phyloP scores from a whole-genome alignment of 1,140 invertebrate species.

The Cylas formicarius region DNA sequence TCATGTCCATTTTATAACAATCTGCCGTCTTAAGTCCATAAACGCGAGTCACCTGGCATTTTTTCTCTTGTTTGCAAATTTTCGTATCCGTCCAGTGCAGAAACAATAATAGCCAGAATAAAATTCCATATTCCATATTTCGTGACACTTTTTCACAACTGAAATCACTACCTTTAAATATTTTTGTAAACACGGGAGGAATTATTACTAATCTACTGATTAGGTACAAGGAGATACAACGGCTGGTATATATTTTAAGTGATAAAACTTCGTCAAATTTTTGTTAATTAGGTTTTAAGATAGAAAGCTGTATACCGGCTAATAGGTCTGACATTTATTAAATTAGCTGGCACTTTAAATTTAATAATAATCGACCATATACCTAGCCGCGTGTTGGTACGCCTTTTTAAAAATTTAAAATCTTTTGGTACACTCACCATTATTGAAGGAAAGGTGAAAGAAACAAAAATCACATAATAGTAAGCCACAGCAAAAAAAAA shows the following conservation, averaged over 20 bases:
- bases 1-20: conserved; percentile 27
- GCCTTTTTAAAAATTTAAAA: background rate
- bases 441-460: conserved; percentile 7
- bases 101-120: conserved; percentile 9
- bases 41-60: conserved; percentile 21
- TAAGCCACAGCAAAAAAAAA: conserved; percentile 3
- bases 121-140: conserved; percentile 7
- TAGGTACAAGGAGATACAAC: background rate
- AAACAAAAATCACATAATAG: conserved; percentile 8
- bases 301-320: too few species aligned
- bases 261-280: too few species aligned
- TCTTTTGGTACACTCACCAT: conserved; percentile 13
- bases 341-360: background rate
- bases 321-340: conserved; percentile 4
- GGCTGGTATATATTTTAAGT: conserved; percentile 2
- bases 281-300: too few species aligned
- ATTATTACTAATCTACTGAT: too few species aligned
- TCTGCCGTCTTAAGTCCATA: conserved; percentile 28
- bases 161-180: conserved; percentile 10
- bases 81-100: background rate
- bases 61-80: conserved; percentile 22
- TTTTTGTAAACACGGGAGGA: too few species aligned
- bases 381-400: background rate
- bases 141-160: conserved; percentile 13
- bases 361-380: background rate